Evolutionary conservation across 2,888 invertebrate genomes (phyloP).

Genomic region (Apodemia zela): DNA sequence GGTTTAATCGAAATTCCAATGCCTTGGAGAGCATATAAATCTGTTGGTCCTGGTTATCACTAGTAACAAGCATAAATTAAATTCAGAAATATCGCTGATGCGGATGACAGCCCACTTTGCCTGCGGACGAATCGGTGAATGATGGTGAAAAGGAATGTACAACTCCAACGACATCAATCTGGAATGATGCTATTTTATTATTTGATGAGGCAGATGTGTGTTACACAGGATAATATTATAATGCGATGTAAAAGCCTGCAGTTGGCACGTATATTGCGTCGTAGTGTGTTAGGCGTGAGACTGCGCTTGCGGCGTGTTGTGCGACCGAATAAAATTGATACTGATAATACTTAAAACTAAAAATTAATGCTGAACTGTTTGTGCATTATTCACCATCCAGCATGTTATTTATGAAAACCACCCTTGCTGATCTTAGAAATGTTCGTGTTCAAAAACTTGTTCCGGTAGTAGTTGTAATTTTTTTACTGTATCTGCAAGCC

Average conservation of each 20-base stretch:
- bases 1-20: no score
- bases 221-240: background rate
- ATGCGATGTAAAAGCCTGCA: background rate
- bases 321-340: background rate
- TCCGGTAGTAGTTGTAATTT: no score
- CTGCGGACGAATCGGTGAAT: no score
- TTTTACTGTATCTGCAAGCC: no score
- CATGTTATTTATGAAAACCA: background rate
- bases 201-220: background rate
- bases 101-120: no score
- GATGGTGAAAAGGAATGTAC: no score
- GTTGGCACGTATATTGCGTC: background rate
- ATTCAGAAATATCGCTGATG: no score
- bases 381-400: background rate
- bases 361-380: background rate
- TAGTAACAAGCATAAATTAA: no score
- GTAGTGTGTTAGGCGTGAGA: background rate
- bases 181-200: no score
- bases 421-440: background rate
- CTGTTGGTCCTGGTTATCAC: no score
- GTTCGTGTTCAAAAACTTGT: background rate
- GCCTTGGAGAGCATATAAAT: no score
- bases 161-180: no score
- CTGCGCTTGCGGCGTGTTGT: constrained; percentile 1
- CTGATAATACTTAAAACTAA: background rate